Conservation (phyloP, 1,140 invertebrate genomes). For the Drosophila melanica region DNA sequence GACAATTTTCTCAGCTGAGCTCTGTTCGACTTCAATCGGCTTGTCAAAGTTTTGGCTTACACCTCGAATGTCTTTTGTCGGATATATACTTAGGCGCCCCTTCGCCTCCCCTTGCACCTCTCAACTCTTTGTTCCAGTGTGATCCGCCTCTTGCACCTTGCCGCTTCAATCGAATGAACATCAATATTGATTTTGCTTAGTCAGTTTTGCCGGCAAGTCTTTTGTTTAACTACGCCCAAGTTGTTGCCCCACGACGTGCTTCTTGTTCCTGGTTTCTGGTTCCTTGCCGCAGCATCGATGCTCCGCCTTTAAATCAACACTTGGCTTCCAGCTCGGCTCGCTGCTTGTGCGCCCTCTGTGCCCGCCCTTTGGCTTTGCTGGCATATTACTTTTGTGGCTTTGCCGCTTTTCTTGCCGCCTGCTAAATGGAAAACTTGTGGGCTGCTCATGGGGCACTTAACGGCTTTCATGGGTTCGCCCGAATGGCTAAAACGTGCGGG, state of each 20-base stretch:
- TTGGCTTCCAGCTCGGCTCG: conserved; percentile 24
- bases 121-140: background rate
- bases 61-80: conserved; percentile 25
- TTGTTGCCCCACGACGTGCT: conserved; percentile 12
- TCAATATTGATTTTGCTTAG: conserved; percentile 65
- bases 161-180: conserved; percentile 57
- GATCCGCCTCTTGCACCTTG: conserved; percentile 28
- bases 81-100: background rate
- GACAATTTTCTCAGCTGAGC: conserved; percentile 21
- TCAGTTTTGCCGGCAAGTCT: conserved; percentile 36
- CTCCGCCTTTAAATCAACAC: conserved; percentile 53
- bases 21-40: conserved; percentile 35
- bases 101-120: background rate
- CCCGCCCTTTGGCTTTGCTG: conserved; percentile 10
- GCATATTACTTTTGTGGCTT: conserved; percentile 64
- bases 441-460: conserved; percentile 57
- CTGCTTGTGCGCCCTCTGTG: background rate
- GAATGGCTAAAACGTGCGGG: conserved; percentile 36
- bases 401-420: conserved; percentile 33
- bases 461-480: conserved; percentile 59
- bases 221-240: conserved; percentile 64
- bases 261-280: background rate
- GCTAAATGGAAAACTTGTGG: conserved; percentile 52
- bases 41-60: conserved; percentile 39
- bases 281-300: background rate